Percentiles rank a stretch among this genome's conserved stretches.
phyloP scores from a whole-genome alignment of 2,113 vertebrate species.

The Edolisoma coerulescens region DNA sequence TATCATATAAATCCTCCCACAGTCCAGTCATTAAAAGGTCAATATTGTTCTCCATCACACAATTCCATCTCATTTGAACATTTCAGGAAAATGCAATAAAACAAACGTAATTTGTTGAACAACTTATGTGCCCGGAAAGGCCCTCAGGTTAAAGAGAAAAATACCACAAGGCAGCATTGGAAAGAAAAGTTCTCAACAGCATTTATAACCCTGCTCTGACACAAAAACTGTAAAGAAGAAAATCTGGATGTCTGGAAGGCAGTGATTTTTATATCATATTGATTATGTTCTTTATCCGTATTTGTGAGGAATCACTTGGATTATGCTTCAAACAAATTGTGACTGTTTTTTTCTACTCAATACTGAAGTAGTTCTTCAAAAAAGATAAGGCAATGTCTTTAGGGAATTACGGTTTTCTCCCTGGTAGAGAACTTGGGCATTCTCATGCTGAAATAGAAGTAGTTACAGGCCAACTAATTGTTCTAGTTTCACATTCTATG shows the following conservation, averaged over 20 bases:
- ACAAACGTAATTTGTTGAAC: accelerated
- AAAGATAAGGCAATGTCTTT: neutral
- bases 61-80: neutral
- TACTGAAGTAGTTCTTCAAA: neutral
- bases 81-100: neutral
- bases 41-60: neutral
- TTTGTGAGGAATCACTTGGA: neutral
- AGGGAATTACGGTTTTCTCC: neutral
- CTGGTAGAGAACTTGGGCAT: neutral
- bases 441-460: neutral
- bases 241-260: neutral
- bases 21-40: neutral
- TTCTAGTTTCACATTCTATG: neutral
- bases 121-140: neutral
- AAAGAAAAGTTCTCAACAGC: neutral
- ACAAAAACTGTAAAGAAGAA: neutral
- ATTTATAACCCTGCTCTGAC: neutral
- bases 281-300: neutral
- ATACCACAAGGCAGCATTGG: neutral
- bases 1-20: neutral
- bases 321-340: neutral
- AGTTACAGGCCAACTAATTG: neutral
- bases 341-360: neutral
- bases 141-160: neutral
- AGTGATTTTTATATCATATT: neutral